A percentile compares a stretch with the other conserved stretches of the same genome.
Conservation (phyloP, 2,888 invertebrate species). For the Archips crataeganus region DNA sequence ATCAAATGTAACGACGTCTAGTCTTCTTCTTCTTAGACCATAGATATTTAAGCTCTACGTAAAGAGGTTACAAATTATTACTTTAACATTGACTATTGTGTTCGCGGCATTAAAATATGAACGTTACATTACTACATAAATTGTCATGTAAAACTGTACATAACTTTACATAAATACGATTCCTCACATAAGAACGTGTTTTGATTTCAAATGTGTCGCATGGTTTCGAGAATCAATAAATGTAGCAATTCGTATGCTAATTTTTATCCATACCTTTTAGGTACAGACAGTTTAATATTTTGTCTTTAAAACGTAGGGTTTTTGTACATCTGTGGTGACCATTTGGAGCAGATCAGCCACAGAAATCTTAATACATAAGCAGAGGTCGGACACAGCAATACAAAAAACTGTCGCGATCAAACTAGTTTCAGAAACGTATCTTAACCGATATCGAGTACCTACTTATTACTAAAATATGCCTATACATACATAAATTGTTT, state of each 20-base stretch:
- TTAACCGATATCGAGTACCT: too few species aligned
- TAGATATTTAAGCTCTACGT: too few species aligned
- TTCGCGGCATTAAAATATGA: neutral
- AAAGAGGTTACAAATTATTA: too few species aligned
- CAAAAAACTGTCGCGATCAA: too few species aligned
- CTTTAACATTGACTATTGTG: neutral
- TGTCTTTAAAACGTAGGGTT: neutral
- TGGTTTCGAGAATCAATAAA: neutral
- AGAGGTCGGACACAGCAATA: neutral
- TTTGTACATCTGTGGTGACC: too few species aligned
- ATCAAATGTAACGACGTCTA: too few species aligned
- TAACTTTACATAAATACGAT: conserved; percentile 3
- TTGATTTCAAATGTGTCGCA: neutral
- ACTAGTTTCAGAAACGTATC: too few species aligned
- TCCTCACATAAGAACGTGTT: neutral
- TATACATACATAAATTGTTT: too few species aligned
- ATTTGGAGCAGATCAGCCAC: too few species aligned
- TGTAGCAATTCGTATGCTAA: neutral
- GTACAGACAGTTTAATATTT: neutral
- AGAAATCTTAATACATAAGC: too few species aligned
- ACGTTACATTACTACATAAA: neutral
- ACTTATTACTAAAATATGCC: too few species aligned
- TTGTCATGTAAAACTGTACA: neutral
- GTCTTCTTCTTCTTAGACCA: too few species aligned
- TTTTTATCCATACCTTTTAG: neutral